These are phyloP conservation scores for Hydrolagus colliei DNA, from an alignment of 2,797 vertebrate species.

Conservation along the genomic window DNA sequence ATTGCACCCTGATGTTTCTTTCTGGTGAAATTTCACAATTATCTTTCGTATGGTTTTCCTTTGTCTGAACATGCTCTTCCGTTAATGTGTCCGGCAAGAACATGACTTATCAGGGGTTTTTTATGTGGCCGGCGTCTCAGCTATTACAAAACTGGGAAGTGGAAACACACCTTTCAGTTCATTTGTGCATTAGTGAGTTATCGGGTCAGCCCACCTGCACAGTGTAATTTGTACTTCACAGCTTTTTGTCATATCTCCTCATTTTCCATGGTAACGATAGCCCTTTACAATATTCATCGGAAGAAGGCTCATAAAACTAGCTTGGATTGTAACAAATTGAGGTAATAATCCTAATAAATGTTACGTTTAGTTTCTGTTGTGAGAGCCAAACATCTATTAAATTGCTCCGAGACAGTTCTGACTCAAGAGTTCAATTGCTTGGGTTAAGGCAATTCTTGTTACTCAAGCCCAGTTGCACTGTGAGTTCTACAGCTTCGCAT, in stretches of 20 bases:
- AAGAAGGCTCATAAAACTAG: slow-evolving; percentile 7
- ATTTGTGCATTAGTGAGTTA: not conserved
- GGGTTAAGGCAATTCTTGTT: too few species aligned
- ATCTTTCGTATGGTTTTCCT: too few species aligned
- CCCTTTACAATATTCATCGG: slow-evolving; percentile 18
- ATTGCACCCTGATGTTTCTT: too few species aligned
- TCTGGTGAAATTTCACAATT: too few species aligned
- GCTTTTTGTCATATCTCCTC: not conserved
- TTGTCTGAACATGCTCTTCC: too few species aligned
- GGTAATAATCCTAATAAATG: not conserved
- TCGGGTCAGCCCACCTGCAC: not conserved
- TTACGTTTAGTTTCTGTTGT: not conserved
- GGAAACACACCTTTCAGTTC: not conserved
- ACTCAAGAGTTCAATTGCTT: not conserved
- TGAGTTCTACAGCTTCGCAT: too few species aligned
- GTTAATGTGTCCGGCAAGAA: too few species aligned
- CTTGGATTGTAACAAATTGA: not conserved
- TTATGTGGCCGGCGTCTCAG: not conserved
- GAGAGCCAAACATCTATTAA: not conserved
- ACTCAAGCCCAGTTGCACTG: too few species aligned
- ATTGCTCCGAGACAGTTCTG: not conserved
- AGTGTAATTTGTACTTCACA: slow-evolving; percentile 13
- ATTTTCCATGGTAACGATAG: not conserved
- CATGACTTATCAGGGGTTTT: not conserved
- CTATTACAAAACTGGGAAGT: not conserved